phyloP scores from a whole-genome alignment of 2,797 vertebrate genomes.

The Platyrinchus mystaceus region DNA sequence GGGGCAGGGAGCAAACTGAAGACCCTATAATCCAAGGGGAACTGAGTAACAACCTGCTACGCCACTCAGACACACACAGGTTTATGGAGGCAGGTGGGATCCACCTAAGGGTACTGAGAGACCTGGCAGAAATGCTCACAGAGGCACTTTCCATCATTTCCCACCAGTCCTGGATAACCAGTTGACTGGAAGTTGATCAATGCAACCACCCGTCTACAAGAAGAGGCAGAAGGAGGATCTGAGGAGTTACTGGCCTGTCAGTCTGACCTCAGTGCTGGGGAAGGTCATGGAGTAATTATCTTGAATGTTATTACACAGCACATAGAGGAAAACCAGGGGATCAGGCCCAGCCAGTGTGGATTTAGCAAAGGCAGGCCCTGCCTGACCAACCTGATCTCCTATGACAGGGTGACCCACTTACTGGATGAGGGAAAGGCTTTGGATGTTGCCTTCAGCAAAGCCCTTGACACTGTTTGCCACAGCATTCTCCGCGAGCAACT shows the following conservation, averaged over 20 bases:
- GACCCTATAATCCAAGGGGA: background rate
- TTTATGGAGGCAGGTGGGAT: background rate
- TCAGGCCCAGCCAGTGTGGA: background rate
- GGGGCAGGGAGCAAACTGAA: background rate
- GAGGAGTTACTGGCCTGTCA: background rate
- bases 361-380: background rate
- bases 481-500: background rate
- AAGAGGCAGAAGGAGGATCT: background rate
- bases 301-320: background rate
- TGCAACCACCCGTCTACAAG: accelerated
- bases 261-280: background rate
- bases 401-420: background rate
- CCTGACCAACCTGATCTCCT: background rate
- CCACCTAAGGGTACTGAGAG: background rate
- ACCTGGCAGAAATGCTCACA: background rate
- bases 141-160: background rate
- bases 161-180: background rate
- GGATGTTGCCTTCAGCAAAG: background rate
- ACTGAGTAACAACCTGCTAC: background rate
- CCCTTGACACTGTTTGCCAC: background rate
- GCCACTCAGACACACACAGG: background rate
- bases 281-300: too few species aligned
- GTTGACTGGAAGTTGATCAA: too few species aligned
- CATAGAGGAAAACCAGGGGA: background rate
- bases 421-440: background rate